A percentile compares a stretch with the other conserved stretches of the same genome.
Evolutionary conservation across 2,797 vertebrate genomes (phyloP).

Genomic region (Phataginus tricuspis): DNA sequence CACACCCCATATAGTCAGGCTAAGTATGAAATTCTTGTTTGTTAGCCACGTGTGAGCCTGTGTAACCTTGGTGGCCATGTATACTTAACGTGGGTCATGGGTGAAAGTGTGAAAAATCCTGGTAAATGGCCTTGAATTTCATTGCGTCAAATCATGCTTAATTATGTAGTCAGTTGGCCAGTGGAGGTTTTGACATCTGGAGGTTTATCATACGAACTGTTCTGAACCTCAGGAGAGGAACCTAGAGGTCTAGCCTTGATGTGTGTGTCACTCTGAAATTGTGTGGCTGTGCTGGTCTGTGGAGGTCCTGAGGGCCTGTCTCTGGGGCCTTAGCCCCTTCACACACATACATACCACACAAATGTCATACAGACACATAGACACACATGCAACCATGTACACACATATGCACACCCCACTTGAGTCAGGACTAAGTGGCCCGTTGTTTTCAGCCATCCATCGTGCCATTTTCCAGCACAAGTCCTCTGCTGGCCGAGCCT

Average conservation of each 20-base stretch:
- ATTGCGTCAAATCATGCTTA: background rate
- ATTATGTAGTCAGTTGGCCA: background rate
- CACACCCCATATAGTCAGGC: rapidly evolving
- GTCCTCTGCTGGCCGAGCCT: background rate
- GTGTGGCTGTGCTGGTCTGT: background rate
- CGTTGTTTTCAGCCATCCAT: background rate
- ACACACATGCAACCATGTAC: too few relatives aligned
- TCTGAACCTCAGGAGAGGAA: background rate
- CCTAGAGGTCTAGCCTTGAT: background rate
- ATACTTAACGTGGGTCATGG: background rate
- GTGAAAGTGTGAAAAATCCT: background rate
- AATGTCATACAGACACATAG: background rate
- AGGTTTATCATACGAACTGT: background rate
- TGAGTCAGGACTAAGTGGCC: background rate
- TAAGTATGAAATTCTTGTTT: background rate
- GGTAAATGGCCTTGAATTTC: background rate
- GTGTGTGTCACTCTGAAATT: background rate
- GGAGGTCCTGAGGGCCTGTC: background rate
- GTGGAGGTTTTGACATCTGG: background rate
- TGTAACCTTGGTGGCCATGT: background rate
- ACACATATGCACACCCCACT: rapidly evolving
- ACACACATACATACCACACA: background rate
- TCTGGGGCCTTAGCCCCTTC: background rate
- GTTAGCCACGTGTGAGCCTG: too few relatives aligned
- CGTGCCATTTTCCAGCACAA: background rate